Evolutionary conservation across 2,888 invertebrate species (phyloP).

Genomic region (Nudaria mundana): DNA sequence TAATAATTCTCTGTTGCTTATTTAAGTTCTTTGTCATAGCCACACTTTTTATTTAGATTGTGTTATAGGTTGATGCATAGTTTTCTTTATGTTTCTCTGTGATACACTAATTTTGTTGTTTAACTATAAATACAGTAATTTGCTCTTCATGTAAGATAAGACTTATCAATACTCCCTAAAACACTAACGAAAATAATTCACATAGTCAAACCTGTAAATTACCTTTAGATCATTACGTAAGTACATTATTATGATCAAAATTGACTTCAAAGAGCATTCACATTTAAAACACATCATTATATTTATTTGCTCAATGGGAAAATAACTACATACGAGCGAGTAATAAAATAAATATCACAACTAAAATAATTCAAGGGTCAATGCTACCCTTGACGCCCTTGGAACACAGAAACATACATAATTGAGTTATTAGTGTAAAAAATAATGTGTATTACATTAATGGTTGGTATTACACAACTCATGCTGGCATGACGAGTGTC

Average conservation of each 20-base stretch:
- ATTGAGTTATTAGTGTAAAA: conserved; percentile 23
- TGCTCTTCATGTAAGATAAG: too few species aligned
- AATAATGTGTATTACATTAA: conserved; percentile 24
- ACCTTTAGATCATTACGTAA: background rate
- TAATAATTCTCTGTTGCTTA: background rate
- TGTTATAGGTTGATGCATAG: too few species aligned
- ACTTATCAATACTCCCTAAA: too few species aligned
- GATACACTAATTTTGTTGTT: too few species aligned
- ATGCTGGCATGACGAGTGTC: conserved; percentile 35
- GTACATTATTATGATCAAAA: too few species aligned
- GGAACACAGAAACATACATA: conserved; percentile 18
- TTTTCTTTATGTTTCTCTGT: too few species aligned
- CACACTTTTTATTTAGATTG: too few species aligned
- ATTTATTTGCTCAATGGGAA: conserved; percentile 13
- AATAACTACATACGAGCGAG: conserved; percentile 12
- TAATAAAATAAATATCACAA: conserved; percentile 14
- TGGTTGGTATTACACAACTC: conserved; percentile 30
- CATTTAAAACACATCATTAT: conserved; percentile 10
- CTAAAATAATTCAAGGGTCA: conserved; percentile 12
- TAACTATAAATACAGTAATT: too few species aligned
- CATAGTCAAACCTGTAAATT: conserved; percentile 2
- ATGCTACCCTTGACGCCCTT: conserved; percentile 16
- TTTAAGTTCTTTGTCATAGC: background rate
- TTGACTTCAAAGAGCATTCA: conserved; percentile 3
- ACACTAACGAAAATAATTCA: too few species aligned